Evolutionary conservation across 2,888 invertebrate genomes (phyloP).

Genomic region (Allophyes oxyacanthae): DNA sequence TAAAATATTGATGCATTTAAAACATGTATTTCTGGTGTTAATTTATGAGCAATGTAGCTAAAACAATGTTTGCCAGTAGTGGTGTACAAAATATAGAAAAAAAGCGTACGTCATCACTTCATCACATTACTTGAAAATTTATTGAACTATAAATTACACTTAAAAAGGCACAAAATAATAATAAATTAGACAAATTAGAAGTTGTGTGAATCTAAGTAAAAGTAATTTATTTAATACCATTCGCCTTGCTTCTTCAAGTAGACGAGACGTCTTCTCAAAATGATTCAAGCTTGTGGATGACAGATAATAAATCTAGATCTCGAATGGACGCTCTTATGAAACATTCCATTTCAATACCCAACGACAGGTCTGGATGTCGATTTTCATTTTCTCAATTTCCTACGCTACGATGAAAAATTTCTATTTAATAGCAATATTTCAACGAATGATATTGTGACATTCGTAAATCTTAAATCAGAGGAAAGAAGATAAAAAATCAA

Average conservation of each 20-base stretch:
- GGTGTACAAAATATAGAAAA: too few species aligned
- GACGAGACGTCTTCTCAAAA: conserved; percentile 11
- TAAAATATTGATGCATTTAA: too few species aligned
- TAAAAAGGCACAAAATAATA: too few species aligned
- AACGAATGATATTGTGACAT: conserved; percentile 21
- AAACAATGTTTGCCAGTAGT: too few species aligned
- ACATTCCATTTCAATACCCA: conserved; percentile 15
- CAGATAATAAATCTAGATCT: conserved; percentile 42
- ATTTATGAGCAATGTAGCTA: too few species aligned
- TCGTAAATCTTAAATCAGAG: conserved; percentile 10
- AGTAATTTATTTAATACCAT: too few species aligned
- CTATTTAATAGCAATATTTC: conserved; percentile 9
- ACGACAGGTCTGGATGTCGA: conserved; percentile 10
- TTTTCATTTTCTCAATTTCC: conserved; percentile 31
- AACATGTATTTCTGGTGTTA: too few species aligned
- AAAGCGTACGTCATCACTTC: too few species aligned
- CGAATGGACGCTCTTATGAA: conserved; percentile 28
- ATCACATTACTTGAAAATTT: too few species aligned
- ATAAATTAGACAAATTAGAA: too few species aligned
- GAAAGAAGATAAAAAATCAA: conserved; percentile 30
- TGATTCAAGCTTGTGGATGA: conserved; percentile 14
- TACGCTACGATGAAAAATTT: conserved; percentile 7
- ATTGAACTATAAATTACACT: too few species aligned
- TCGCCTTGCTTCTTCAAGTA: conserved; percentile 1
- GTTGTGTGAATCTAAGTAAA: too few species aligned